Base-by-base conservation (phyloP, 2,797 vertebrate genomes). In the Macroramphosus scolopax region DNA sequence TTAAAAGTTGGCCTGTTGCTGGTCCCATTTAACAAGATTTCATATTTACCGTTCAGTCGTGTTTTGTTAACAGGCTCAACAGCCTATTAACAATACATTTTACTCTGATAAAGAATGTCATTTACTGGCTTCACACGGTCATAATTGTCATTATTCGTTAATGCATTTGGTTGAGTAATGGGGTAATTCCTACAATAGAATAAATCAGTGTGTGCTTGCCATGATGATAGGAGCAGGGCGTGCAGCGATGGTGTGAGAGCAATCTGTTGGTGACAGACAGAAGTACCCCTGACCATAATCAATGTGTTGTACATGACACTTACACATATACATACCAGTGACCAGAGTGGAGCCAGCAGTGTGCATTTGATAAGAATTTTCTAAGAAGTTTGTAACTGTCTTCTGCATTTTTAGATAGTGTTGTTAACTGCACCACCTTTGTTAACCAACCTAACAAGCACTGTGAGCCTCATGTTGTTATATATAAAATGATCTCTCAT, bases 401-500 rank as follows among this genome's bases (percentile, higher is more conserved):
- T 11, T 26, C 25, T 33, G 5, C 51, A 46, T 61, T 61, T 42
- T 33, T 41, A 33, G 15, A 25, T 20, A 5, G n/a, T 31, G 13
- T n/a, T 22, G 20, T 40, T 14, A 9, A 13, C 16, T 3, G 1
- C 1, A 6, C 30, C 31, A 24, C 18, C 37, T 16, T 8, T 43
- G 17, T 26, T n/a, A 11, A n/a, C 4, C 41, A 8, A 8, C 2
- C 2, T 36, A 3, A 12, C 11, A 1, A 36, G 25, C 11, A 10
- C 16, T 30, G 7, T 11, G 20, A 3, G 36, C 3, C 2, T 26
- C 20, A 32, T 20, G 7, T 63, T 13, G 13, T n/a, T n/a, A n/a
- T n/a, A n/a, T n/a, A n/a, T n/a, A n/a, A n/a, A n/a, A n/a, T n/a
- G n/a, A n/a, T n/a, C n/a, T n/a, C n/a, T n/a, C n/a, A n/a, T n/a